Percentiles rank a stretch among this genome's conserved stretches.
Conservation (phyloP, 2,113 vertebrate species). For the Rhynchomys soricoides region DNA sequence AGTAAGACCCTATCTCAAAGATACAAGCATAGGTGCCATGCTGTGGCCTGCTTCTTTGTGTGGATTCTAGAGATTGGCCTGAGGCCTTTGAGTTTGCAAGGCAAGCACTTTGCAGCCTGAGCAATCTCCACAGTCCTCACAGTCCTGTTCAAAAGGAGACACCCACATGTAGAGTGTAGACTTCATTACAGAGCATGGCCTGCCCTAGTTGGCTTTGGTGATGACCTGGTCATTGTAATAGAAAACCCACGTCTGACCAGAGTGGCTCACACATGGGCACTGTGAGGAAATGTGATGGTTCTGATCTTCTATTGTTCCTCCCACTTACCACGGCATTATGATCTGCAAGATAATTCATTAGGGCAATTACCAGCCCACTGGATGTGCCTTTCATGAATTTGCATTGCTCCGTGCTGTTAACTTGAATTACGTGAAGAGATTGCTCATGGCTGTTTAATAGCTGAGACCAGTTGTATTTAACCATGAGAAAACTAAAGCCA, state of each 20-base stretch:
- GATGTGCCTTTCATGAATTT: neutral
- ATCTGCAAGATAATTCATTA: neutral
- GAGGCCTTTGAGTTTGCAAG: neutral
- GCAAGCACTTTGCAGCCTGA: neutral
- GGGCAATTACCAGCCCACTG: neutral
- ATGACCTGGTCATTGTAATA: neutral
- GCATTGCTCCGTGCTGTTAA: neutral
- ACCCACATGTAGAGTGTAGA: neutral
- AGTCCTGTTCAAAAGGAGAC: neutral
- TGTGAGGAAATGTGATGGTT: neutral
- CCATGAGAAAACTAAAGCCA: neutral
- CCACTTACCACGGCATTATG: neutral
- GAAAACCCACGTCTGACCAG: neutral
- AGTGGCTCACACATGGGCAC: neutral
- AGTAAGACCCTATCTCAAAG: neutral
- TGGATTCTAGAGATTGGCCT: neutral
- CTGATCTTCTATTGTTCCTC: neutral
- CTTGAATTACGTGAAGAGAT: neutral
- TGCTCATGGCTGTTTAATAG: neutral
- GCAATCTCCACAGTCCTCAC: neutral
- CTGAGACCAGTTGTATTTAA: neutral
- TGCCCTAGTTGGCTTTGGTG: neutral
- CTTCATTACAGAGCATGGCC: fast-evolving
- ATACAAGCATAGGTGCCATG: neutral
- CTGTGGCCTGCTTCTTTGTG: neutral